Conservation (phyloP, 2,888 invertebrate species). For the Oscheius sp. region DNA sequence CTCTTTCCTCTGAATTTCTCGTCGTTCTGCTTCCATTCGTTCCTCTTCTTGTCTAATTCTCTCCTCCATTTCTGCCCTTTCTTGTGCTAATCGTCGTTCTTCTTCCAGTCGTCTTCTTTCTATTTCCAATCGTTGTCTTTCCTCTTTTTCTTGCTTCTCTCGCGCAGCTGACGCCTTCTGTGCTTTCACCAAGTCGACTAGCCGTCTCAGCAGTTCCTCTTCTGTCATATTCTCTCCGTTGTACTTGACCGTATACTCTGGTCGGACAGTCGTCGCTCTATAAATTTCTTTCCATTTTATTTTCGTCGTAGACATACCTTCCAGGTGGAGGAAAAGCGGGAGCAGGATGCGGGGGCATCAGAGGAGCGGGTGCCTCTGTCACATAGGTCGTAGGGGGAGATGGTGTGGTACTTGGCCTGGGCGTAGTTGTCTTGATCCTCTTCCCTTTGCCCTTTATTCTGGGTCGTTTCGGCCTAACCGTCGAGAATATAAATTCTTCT, state of each 20-base stretch:
- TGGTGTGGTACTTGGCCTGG: neutral
- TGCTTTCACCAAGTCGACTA: constrained; percentile 47
- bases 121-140: constrained; percentile 40
- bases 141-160: constrained; percentile 40
- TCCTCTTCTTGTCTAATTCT: constrained; percentile 22
- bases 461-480: constrained; percentile 48
- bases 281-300: neutral
- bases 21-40: constrained; percentile 1
- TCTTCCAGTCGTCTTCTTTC: constrained; percentile 43
- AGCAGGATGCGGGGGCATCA: neutral
- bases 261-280: constrained; percentile 26
- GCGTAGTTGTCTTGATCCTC: constrained; percentile 28
- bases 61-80: constrained; percentile 39
- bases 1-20: neutral
- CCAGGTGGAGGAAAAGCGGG: constrained; percentile 26
- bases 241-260: constrained; percentile 54
- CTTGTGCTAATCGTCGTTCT: constrained; percentile 10
- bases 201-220: constrained; percentile 45
- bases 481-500: constrained; percentile 57
- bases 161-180: constrained; percentile 45
- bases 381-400: neutral
- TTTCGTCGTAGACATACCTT: neutral
- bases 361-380: constrained; percentile 2
- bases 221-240: constrained; percentile 55
- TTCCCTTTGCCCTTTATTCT: constrained; percentile 34